Evolutionary conservation across 2,888 invertebrate species (phyloP), one percentile per base, ranked within the genome.

Genomic region (Ischnura elegans): DNA sequence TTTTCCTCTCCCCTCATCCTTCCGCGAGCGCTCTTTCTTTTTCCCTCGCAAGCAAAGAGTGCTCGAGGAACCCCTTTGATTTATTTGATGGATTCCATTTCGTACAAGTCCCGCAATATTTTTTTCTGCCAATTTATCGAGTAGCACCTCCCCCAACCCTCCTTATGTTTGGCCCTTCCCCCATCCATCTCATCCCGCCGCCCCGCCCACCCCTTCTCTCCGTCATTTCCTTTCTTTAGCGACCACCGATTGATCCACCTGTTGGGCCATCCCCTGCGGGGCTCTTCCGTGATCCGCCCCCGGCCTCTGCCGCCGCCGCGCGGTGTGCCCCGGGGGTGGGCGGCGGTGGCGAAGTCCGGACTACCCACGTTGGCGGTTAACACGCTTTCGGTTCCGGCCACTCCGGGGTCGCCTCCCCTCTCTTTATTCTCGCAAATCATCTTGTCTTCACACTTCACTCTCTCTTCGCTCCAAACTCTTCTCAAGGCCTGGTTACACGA

Each of bases 231-330:
- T 51, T 55, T 13, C 61, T 43, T 8, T 43, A 36, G 61, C 55
- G 61, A 90, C 90, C 90, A 90, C 90, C 90, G 90, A 90, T 90
- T 90, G 90, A 90, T 90, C 55, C 90, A 90, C 90, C 90, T 90
- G 90, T 90, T 90, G 90, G 55, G 90, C 87, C 87, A 46, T 51
- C 87, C 51, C 19, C 45, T 66, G 45, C 61, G 61, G 61, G 61
- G 61, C 21, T 61, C 61, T 13, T 61, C 61, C 61, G 21, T 61
- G 61, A 21, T 16, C 51, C 51, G 51, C 51, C 61, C n/a, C n/a
- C 76, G 36, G 13, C 76, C 36, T n/a, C 43, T 6, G 43, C n/a
- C 3, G 46, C 4, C 36, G 36, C 87, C 36, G 19, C 19, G 21
- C 10, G 61, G 43, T 42, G 90, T 25, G 43, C 19, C 25, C 43